Evolutionary conservation across 2,113 vertebrate species (phyloP), one percentile per base, ranked within the genome.

Genomic region (Microtus ochrogaster): DNA sequence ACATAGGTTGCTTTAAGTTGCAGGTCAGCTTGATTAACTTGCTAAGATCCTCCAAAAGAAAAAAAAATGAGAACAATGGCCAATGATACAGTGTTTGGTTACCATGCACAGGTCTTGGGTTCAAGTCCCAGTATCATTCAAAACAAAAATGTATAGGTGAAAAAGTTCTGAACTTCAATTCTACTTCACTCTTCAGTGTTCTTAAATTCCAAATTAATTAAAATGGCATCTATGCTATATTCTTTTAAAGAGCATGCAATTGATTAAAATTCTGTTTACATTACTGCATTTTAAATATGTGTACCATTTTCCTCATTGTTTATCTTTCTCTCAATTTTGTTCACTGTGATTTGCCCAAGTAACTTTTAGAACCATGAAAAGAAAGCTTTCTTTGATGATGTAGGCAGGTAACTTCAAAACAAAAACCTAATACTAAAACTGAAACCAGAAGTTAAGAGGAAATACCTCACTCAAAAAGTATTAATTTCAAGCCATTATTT

Each of bases 401-500:
- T 7, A 88, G 26, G 28, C n/a, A 83, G 13, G 36, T 83, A 81
- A 82, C 47, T 68, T 90, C 81, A 95, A 87, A 95, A 78, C 47
- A 16, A 94, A 94, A 36, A 74, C 33, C 68, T 87, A 90, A 90
- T 58, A 21, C 86, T 92, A 19, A 73, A 93, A 96, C 0, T 44
- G 52, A 16, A 49, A 96, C 95, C 36, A 72, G 93, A 87, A 95
- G 24, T 74, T 49, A 55, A 92, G 7, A 90, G 16, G 9, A 74
- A 77, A 14, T 8, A 92, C 13, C 41, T 70, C 92, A 92, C 66
- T 86, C 7, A 22, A 90, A 70, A 82, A 78, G 10, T 44, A 74
- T 17, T 44, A 79, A 95, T 63, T 96, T 92, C 61, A 95, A 86
- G 65, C 33, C 86, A 4, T 79, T 74, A 88, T 73, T 91, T 92